Conservation (phyloP, 2,888 invertebrate genomes). For the Calliphora vomitoria region DNA sequence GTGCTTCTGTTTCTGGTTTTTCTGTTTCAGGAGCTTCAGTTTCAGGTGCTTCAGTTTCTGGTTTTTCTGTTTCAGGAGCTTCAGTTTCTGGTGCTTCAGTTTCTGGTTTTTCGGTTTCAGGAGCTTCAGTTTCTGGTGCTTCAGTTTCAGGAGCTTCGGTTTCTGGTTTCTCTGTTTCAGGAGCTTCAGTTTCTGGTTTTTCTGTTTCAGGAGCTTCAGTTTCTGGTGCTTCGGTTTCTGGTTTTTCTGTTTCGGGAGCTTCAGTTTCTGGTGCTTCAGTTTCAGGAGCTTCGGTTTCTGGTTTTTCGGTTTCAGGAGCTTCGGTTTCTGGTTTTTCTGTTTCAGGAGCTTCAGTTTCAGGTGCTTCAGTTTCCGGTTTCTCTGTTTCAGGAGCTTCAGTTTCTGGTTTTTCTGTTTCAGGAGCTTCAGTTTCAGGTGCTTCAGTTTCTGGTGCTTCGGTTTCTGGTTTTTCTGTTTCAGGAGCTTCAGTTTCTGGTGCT, state of each 20-base stretch:
- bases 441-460: neutral
- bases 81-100: neutral
- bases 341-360: neutral
- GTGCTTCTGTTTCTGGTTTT: neutral
- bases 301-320: neutral
- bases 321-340: neutral
- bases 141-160: slow-evolving; percentile 1
- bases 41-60: neutral
- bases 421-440: neutral
- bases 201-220: neutral
- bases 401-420: neutral
- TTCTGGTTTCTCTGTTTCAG: neutral
- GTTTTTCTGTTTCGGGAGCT: neutral
- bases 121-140: neutral
- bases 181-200: neutral
- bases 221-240: neutral
- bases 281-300: neutral
- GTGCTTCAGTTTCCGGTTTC: neutral
- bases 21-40: slow-evolving; percentile 12
- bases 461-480: neutral
- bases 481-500: slow-evolving; percentile 6
- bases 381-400: slow-evolving; percentile 4
- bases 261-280: slow-evolving; percentile 6
- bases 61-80: neutral
- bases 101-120: neutral